These are phyloP conservation scores for Choristoneura fumiferana DNA, from an alignment of 1,140 invertebrate species.

Conservation along the genomic window DNA sequence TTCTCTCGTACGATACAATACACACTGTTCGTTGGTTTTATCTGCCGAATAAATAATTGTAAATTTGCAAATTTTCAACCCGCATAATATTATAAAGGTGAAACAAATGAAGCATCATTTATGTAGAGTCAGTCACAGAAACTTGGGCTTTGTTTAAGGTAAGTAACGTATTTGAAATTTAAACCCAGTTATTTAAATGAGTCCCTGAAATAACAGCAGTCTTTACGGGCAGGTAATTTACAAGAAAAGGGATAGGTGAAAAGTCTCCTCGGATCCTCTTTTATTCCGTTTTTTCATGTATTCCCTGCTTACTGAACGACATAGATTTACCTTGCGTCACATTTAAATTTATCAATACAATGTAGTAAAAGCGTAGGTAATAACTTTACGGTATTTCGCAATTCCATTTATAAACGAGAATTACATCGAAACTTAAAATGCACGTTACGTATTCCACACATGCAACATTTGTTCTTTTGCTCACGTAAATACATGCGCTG, in stretches of 20 bases:
- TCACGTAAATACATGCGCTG: no score
- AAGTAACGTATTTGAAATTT: neutral
- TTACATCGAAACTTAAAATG: no score
- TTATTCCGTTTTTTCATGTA: neutral
- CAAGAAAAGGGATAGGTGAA: slow-evolving; percentile 12
- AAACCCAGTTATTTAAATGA: slow-evolving; percentile 7
- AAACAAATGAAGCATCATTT: slow-evolving; percentile 13
- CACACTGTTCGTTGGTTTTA: neutral
- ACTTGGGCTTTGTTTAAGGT: slow-evolving; percentile 8
- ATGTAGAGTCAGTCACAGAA: slow-evolving; percentile 10
- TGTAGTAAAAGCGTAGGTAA: no score
- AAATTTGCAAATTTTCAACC: no score
- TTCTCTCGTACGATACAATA: neutral
- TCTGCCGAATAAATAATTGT: no score
- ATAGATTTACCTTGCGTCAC: no score
- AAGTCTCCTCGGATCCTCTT: neutral
- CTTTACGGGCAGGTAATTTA: slow-evolving; percentile 13
- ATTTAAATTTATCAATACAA: no score
- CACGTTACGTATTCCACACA: no score
- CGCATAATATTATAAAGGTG: neutral
- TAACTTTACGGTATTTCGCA: no score
- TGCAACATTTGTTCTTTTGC: no score
- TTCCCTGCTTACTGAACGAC: neutral
- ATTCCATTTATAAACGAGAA: no score
- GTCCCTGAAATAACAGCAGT: neutral